These are phyloP conservation scores for Metacarcinus magister DNA, from an alignment of 2,888 invertebrate genomes.

Conservation along the genomic window DNA sequence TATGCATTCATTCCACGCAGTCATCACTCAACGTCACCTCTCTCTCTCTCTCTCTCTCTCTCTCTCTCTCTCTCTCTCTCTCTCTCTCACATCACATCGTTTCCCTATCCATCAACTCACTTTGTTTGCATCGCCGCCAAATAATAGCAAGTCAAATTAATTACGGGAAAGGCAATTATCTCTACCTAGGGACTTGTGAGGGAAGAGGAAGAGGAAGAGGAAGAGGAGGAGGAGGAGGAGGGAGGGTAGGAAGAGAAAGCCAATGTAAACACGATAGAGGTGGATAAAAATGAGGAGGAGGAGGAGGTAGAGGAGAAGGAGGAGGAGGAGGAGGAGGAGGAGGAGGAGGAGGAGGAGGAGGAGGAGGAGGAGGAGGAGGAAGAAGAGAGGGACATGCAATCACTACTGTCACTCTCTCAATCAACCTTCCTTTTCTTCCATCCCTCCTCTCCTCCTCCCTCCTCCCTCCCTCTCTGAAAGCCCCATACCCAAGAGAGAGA, in stretches of 20 bases:
- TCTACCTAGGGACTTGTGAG: background rate
- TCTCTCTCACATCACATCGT: background rate
- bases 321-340: conserved; percentile 26
- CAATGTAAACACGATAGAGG: too few species aligned
- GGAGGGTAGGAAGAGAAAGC: background rate
- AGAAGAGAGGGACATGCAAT: conserved; percentile 26
- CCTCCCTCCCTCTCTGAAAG: background rate
- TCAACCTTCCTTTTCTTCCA: background rate
- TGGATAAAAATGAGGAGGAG: background rate
- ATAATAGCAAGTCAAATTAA: background rate
- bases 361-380: conserved; percentile 26
- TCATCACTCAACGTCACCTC: background rate
- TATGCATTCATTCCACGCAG: background rate
- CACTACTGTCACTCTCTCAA: conserved; percentile 10
- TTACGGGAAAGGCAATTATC: conserved; percentile 1
- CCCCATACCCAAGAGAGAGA: background rate
- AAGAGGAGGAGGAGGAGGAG: conserved; percentile 26
- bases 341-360: conserved; percentile 26
- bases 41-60: background rate
- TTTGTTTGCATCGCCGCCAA: background rate
- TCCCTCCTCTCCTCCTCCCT: background rate
- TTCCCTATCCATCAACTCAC: background rate
- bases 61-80: conserved; percentile 13
- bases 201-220: background rate
- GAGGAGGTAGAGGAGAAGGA: background rate